Conservation (phyloP, 2,113 vertebrate genomes). For the Pangasianodon gigas region DNA sequence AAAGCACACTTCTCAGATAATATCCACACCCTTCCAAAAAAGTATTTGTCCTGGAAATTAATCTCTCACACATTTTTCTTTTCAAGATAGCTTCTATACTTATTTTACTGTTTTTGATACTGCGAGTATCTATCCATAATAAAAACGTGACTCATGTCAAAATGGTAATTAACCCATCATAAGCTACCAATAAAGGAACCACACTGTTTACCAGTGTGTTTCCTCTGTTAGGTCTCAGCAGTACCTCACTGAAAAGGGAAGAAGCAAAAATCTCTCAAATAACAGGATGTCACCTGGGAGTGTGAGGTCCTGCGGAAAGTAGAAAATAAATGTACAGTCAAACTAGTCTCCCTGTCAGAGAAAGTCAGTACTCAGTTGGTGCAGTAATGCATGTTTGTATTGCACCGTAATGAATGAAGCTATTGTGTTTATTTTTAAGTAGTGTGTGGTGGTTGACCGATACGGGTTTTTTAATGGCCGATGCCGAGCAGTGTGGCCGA, state of each 20-base stretch:
- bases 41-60: not conserved
- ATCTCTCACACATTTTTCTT: not conserved
- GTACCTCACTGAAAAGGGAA: slow-evolving; percentile 50
- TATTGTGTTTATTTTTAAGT: not conserved
- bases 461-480: no score
- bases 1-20: not conserved
- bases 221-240: not conserved
- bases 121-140: not conserved
- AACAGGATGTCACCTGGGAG: slow-evolving; percentile 81
- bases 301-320: not conserved
- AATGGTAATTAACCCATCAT: not conserved
- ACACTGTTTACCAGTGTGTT: not conserved
- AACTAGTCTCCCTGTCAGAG: not conserved
- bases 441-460: not conserved
- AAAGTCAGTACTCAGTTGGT: not conserved
- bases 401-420: not conserved
- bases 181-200: not conserved
- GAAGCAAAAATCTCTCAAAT: slow-evolving; percentile 76
- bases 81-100: not conserved
- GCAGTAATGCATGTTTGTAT: not conserved
- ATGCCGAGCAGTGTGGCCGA: no score
- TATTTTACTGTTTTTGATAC: not conserved
- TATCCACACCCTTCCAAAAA: not conserved
- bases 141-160: not conserved
- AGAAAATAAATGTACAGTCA: not conserved